A percentile compares a stretch with the other conserved stretches of the same genome.
Evolutionary conservation across 2,113 vertebrate species (phyloP).

Genomic region (Cyrtonyx montezumae): DNA sequence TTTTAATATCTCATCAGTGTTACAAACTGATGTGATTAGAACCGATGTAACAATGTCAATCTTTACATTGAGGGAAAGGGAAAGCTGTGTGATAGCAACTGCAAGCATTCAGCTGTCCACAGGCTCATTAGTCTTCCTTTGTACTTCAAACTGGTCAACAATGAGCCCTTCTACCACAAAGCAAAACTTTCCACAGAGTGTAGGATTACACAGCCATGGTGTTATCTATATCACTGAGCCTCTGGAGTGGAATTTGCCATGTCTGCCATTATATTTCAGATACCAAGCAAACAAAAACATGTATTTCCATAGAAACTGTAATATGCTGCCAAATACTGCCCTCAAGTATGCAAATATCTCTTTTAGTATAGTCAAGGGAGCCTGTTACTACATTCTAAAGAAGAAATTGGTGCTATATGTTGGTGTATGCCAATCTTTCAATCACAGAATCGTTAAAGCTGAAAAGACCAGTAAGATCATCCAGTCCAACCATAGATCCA

Average conservation of each 20-base stretch:
- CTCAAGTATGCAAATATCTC: not conserved
- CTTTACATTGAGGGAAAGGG: not conserved
- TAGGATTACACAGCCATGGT: conserved; percentile 5
- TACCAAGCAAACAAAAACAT: not conserved
- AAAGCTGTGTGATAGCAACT: not conserved
- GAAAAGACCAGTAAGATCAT: no score
- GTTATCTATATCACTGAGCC: not conserved
- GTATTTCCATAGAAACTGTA: conserved; percentile 16
- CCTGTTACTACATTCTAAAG: not conserved
- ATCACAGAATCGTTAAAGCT: no score
- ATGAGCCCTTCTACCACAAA: conserved; percentile 9
- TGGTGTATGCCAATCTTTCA: not conserved
- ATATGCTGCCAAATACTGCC: not conserved
- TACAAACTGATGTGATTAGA: not conserved
- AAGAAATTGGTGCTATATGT: not conserved
- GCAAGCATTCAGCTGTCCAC: not conserved
- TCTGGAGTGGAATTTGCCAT: conserved; percentile 1
- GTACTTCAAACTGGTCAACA: not conserved
- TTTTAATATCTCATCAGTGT: not conserved
- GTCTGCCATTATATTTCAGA: not conserved
- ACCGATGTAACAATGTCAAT: not conserved
- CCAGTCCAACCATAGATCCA: no score
- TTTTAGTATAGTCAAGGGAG: not conserved
- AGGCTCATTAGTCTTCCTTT: conserved; percentile 46
- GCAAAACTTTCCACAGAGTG: not conserved